These are phyloP conservation scores for Acronicta psi DNA, from an alignment of 2,888 invertebrate genomes.

Conservation along the genomic window DNA sequence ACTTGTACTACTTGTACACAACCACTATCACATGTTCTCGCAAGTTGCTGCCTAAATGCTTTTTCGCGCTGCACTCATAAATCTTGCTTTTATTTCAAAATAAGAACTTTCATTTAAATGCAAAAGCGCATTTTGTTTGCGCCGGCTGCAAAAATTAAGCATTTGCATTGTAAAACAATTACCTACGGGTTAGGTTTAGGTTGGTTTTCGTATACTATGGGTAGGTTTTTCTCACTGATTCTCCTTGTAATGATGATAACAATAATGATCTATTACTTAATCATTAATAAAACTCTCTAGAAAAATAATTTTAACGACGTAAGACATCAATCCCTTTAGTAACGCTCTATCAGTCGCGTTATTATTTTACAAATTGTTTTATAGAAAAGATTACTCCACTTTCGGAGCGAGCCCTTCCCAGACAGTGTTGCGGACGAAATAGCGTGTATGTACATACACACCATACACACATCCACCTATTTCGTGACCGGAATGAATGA, in stretches of 20 bases:
- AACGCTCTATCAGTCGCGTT: slow-evolving; percentile 9
- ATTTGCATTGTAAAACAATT: too few relatives aligned
- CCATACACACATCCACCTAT: slow-evolving; percentile 49
- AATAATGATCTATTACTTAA: too few relatives aligned
- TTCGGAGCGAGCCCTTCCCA: slow-evolving; percentile 42
- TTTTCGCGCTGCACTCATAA: slow-evolving; percentile 8
- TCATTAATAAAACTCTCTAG: too few relatives aligned
- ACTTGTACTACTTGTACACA: slow-evolving; percentile 19
- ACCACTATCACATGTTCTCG: slow-evolving; percentile 25
- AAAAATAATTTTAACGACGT: too few relatives aligned
- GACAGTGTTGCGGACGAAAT: slow-evolving; percentile 46
- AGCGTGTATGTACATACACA: slow-evolving; percentile 47
- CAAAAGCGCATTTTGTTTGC: slow-evolving; percentile 11
- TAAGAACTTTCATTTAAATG: slow-evolving; percentile 22
- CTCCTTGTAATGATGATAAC: not conserved
- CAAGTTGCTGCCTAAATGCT: slow-evolving; percentile 17
- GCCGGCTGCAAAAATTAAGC: too few relatives aligned
- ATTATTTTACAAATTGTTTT: slow-evolving; percentile 39
- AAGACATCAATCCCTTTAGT: not conserved
- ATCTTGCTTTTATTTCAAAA: slow-evolving; percentile 25
- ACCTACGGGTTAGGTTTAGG: not conserved
- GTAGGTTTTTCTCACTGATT: not conserved
- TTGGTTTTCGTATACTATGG: too few relatives aligned
- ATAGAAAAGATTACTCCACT: slow-evolving; percentile 47
- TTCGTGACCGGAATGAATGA: slow-evolving; percentile 69